These are phyloP conservation scores for Dilophus febrilis DNA, from an alignment of 2,888 invertebrate species.

Conservation along the genomic window DNA sequence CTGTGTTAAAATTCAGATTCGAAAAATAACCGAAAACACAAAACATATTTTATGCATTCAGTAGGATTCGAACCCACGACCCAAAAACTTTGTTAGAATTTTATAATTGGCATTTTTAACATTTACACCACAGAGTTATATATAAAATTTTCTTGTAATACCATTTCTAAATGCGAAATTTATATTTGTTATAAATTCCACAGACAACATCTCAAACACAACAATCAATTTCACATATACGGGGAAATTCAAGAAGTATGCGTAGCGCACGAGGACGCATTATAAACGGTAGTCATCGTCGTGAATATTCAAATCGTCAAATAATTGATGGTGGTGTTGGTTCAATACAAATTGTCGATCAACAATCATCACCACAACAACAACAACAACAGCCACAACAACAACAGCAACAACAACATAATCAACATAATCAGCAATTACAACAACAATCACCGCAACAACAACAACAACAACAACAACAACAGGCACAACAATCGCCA, in stretches of 20 bases:
- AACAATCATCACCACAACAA: neutral
- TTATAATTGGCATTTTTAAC: no score
- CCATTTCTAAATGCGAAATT: no score
- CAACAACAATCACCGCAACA: neutral
- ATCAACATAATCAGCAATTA: neutral
- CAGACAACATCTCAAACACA: constrained; percentile 1
- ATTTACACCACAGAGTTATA: no score
- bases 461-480: constrained; percentile 1
- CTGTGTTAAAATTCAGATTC: no score
- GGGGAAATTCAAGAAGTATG: constrained; percentile 11
- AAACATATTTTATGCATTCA: no score
- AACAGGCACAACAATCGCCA: constrained; percentile 6
- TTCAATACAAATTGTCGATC: constrained; percentile 22
- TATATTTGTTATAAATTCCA: no score
- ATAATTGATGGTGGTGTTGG: constrained; percentile 15
- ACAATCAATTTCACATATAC: neutral
- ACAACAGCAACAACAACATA: constrained; percentile 3
- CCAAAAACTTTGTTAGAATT: no score
- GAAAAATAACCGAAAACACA: no score
- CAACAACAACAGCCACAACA: constrained; percentile 11
- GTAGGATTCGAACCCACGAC: no score
- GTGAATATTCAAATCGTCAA: constrained; percentile 21
- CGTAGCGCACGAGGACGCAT: constrained; percentile 20
- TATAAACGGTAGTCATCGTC: constrained; percentile 20
- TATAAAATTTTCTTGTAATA: no score